Conservation (phyloP, 2,113 vertebrate genomes). For the Zonotrichia leucophrys region DNA sequence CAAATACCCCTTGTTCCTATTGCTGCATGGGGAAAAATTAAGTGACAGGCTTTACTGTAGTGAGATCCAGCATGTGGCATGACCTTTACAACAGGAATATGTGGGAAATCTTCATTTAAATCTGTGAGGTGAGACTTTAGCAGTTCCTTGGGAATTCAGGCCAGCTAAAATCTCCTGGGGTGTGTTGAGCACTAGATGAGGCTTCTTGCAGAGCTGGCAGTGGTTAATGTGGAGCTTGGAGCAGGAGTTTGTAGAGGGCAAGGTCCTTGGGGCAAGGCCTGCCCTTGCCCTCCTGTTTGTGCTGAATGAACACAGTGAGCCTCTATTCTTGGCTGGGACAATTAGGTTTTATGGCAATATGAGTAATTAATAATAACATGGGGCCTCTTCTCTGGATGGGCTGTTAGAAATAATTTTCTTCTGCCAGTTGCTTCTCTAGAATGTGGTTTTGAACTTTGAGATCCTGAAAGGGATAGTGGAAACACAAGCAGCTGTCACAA, state of each 20-base stretch:
- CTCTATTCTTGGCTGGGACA: slow-evolving; percentile 14
- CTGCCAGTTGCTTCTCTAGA: slow-evolving; percentile 50
- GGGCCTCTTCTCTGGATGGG: background rate
- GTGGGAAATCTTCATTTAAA: background rate
- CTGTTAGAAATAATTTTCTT: slow-evolving; percentile 51
- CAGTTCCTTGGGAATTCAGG: background rate
- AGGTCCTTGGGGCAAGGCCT: background rate
- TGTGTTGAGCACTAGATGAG: background rate
- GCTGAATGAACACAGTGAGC: background rate
- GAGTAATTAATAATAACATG: slow-evolving; percentile 60
- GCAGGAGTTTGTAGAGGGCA: background rate
- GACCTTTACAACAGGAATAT: background rate
- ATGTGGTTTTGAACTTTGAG: slow-evolving; percentile 57
- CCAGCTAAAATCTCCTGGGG: rapidly evolving
- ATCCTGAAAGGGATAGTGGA: slow-evolving; percentile 13
- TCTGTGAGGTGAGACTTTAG: background rate
- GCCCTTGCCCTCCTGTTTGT: background rate
- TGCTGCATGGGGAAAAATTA: background rate
- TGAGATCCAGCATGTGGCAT: background rate
- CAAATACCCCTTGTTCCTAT: background rate
- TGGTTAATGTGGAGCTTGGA: background rate
- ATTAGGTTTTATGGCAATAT: slow-evolving; percentile 27
- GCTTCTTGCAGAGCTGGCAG: background rate
- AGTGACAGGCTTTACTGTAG: background rate
- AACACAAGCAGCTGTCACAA: slow-evolving; percentile 58